Percentiles rank a stretch among this genome's conserved stretches.
Conservation (phyloP, 2,113 vertebrate species). For the Odocoileus virginianus region DNA sequence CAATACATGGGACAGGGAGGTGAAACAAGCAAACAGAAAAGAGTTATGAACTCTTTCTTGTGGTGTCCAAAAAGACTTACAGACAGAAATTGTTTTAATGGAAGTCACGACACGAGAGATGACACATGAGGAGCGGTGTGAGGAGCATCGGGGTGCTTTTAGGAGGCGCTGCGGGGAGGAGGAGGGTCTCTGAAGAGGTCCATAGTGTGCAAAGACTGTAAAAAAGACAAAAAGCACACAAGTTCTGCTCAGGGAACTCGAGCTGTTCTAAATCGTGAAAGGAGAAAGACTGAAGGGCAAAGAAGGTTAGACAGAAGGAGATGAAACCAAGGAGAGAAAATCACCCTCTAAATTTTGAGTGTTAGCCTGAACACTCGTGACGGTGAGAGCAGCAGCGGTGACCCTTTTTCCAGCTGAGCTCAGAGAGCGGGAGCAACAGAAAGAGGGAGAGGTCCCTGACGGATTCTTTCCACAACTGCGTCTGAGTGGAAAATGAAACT, state of each 20-base stretch:
- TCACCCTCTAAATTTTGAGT: not conserved
- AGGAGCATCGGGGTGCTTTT: not conserved
- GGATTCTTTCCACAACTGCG: not conserved
- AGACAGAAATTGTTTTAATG: not conserved
- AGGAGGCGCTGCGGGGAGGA: not conserved
- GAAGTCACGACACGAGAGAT: not conserved
- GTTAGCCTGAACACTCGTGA: fast-evolving
- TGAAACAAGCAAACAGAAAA: not conserved
- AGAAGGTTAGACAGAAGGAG: not conserved
- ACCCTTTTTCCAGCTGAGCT: not conserved
- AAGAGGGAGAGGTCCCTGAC: not conserved
- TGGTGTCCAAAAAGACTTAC: not conserved
- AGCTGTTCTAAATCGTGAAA: not conserved
- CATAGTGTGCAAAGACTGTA: not conserved
- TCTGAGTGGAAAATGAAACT: conserved; percentile 41
- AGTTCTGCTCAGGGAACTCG: not conserved
- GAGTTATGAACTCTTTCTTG: not conserved
- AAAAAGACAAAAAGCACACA: not conserved
- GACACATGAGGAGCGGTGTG: not conserved
- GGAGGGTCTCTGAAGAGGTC: not conserved
- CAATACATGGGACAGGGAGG: not conserved
- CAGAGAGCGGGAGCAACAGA: not conserved
- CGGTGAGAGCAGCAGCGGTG: not conserved
- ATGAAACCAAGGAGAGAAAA: not conserved
- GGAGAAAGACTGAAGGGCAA: not conserved